These are phyloP conservation scores for Chironex yamaguchii DNA, from an alignment of 30 jellyfish, hydroid and myxozoan genomes.

Conservation along the genomic window DNA sequence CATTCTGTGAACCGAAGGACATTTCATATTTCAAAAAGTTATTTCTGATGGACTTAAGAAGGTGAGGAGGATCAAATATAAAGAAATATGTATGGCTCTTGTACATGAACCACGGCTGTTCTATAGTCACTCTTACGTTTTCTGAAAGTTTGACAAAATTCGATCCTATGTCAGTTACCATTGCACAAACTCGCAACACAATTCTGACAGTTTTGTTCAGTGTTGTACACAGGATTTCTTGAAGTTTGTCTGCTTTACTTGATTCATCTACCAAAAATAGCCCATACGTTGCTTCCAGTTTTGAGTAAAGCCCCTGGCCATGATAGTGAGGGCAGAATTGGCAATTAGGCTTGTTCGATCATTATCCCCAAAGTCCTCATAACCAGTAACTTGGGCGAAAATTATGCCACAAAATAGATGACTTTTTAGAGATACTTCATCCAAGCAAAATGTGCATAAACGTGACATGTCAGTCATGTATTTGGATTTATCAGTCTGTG, in stretches of 20 bases:
- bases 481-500: too few species aligned
- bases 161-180: conserved; percentile 56
- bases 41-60: conserved; percentile 32
- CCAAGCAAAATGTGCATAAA: conserved; percentile 34
- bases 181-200: conserved; percentile 26
- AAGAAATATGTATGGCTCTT: conserved; percentile 9
- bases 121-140: conserved; percentile 12
- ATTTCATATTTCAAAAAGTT: conserved; percentile 21
- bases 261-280: conserved; percentile 17
- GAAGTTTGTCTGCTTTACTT: neutral
- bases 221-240: conserved; percentile 9
- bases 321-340: conserved; percentile 36
- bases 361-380: conserved; percentile 44
- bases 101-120: conserved; percentile 40
- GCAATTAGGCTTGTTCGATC: conserved; percentile 12
- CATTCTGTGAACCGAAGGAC: neutral
- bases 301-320: conserved; percentile 38
- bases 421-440: conserved; percentile 52
- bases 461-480: conserved; percentile 20
- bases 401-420: conserved; percentile 27
- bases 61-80: conserved; percentile 44
- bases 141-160: conserved; percentile 3
- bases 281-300: conserved; percentile 65
- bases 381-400: conserved; percentile 21
- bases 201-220: conserved; percentile 7